phyloP scores from a whole-genome alignment of 2,888 invertebrate genomes.

The Ennomos erosarius region DNA sequence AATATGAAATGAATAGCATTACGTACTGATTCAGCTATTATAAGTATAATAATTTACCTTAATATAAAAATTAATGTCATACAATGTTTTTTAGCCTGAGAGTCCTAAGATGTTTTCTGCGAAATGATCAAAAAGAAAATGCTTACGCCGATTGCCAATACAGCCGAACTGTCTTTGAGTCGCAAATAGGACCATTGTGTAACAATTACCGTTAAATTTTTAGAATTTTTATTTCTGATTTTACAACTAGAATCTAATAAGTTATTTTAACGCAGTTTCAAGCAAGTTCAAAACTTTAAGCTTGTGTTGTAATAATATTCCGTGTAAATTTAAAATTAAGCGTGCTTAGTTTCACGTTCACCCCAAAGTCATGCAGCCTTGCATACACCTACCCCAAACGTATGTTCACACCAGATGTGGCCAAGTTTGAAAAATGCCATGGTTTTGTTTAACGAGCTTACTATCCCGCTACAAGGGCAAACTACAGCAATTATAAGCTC shows the following conservation, averaged over 20 bases:
- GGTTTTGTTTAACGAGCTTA: constrained; percentile 54
- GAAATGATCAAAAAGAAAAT: constrained; percentile 25
- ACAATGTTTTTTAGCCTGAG: constrained; percentile 2
- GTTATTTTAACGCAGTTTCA: constrained; percentile 22
- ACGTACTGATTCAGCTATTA: too few relatives aligned
- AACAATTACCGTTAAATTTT: constrained; percentile 42
- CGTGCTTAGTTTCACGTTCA: constrained; percentile 2
- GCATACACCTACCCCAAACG: constrained; percentile 9
- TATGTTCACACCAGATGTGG: constrained; percentile 59
- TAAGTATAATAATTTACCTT: too few relatives aligned
- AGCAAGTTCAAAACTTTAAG: too few relatives aligned
- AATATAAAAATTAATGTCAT: constrained; percentile 7
- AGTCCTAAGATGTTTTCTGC: constrained; percentile 7
- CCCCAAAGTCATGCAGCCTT: constrained; percentile 37
- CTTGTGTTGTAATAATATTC: too few relatives aligned
- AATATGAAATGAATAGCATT: too few relatives aligned
- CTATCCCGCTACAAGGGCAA: constrained; percentile 43
- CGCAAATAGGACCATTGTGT: constrained; percentile 37
- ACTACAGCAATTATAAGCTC: constrained; percentile 32
- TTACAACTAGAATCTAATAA: constrained; percentile 43
- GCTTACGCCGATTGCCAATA: constrained; percentile 16
- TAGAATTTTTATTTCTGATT: constrained; percentile 31
- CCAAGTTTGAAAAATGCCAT: too few relatives aligned
- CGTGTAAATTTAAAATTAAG: too few relatives aligned
- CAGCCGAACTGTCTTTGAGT: constrained; percentile 38